phyloP scores from a whole-genome alignment of 2,888 invertebrate genomes.

The Sphaerophoria taeniata region DNA sequence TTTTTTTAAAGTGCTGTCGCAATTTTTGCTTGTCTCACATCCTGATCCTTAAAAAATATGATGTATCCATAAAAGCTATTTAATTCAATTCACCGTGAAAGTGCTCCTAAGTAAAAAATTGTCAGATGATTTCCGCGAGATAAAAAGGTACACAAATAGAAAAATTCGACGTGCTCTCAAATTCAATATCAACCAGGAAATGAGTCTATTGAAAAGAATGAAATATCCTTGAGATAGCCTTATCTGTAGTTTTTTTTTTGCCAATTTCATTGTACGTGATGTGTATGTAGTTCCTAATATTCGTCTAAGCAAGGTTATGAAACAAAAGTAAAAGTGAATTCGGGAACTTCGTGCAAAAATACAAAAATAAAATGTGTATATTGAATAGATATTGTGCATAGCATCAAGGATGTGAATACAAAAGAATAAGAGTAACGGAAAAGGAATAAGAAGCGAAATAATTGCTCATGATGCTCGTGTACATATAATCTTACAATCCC shows the following conservation, averaged over 20 bases:
- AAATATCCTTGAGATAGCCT: conserved; percentile 55
- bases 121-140: background rate
- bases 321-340: conserved; percentile 71
- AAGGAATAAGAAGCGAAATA: conserved; percentile 31
- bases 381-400: conserved; percentile 32
- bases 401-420: conserved; percentile 42
- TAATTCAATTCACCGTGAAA: conserved; percentile 27
- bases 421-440: conserved; percentile 19
- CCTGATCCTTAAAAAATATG: conserved; percentile 15
- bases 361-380: conserved; percentile 10
- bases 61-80: conserved; percentile 31
- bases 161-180: conserved; percentile 22
- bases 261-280: conserved; percentile 30
- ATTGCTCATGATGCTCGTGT: conserved; percentile 52
- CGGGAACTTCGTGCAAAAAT: conserved; percentile 37
- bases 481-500: conserved; percentile 46
- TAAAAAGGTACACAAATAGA: background rate
- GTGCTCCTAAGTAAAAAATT: background rate
- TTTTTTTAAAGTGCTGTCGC: conserved; percentile 35
- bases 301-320: conserved; percentile 52
- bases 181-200: conserved; percentile 27
- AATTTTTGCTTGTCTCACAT: conserved; percentile 18
- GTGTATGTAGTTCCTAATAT: conserved; percentile 44
- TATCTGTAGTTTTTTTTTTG: conserved; percentile 28
- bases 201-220: conserved; percentile 38